Evolutionary conservation across 1,140 invertebrate species (phyloP), one percentile per base, ranked within the genome.

Genomic region (Drosophila ficusphila): DNA sequence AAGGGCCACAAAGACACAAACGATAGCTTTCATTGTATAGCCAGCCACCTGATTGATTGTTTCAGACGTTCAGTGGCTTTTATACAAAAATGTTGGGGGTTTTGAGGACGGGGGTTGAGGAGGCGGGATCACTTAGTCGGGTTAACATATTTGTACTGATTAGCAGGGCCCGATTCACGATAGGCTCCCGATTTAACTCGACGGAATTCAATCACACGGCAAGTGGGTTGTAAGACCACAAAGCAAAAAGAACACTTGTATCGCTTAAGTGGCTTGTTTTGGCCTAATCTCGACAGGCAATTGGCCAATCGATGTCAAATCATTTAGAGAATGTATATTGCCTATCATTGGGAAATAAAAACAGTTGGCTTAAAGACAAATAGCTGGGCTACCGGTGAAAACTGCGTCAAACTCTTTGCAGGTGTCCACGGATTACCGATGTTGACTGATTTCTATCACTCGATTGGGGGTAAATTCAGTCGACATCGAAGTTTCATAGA

Each of bases 1-100:
- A 60, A 90, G 64, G 68, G 89, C 71, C 49, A 77, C 57, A 51
- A 81, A 85, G 60, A 77, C 39, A 76, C 47, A 82, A 9, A 61
- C 74, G 48, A 71, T 39, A 29, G 70, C 60, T 68, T 68, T 88
- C 82, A 88, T 88, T 56, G 65, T 82, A 60, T 38, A 33, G 51
- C 60, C 48, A 33, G 51, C 60, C 48, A 65, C 53, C 68, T 86
- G 23, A 16, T 51, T 31, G 31, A 42, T 46, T 6, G 12, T 18
- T 14, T 9, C 8, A 12, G 47, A 3, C n/a, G 11, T 36, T 14
- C 14, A 12, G 29, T 2, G 69, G 18, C 78, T 88, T 88, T 76
- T 88, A 88, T 88, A 88, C 56, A 39, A 42, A 57, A 39, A n/a
- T 11, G n/a, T 19, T 18, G 8, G 19, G 19, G 33, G 9, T 23